A percentile compares a stretch with the other conserved stretches of the same genome.
These are phyloP conservation scores for Sylvia atricapilla DNA, from an alignment of 2,113 vertebrate genomes.

Conservation along the genomic window DNA sequence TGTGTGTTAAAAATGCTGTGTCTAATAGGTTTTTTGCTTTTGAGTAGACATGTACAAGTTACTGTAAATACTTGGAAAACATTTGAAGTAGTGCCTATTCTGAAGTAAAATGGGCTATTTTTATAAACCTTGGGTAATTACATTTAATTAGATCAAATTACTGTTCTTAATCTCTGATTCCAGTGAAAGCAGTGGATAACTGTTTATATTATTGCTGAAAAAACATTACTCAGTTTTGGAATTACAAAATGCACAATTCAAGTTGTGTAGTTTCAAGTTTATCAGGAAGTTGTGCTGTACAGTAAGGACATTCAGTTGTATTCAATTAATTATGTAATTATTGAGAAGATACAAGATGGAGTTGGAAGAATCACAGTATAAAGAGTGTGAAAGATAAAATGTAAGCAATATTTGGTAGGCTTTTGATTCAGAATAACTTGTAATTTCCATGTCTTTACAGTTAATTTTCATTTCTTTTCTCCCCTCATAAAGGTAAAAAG, in stretches of 20 bases:
- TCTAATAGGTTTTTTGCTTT: neutral
- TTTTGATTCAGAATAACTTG: neutral
- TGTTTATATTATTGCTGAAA: neutral
- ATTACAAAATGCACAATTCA: neutral
- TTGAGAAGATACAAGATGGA: neutral
- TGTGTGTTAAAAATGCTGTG: neutral
- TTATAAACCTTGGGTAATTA: neutral
- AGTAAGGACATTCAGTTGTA: neutral
- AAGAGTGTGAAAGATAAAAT: neutral
- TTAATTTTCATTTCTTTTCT: constrained; percentile 12
- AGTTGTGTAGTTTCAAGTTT: neutral
- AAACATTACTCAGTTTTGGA: neutral
- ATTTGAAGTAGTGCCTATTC: neutral
- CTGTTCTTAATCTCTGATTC: neutral
- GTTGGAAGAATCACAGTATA: neutral
- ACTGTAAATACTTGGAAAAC: neutral
- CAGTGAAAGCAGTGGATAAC: neutral
- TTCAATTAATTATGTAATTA: neutral
- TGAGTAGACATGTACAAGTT: neutral
- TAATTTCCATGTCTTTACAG: neutral
- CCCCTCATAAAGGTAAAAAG: constrained; percentile 87
- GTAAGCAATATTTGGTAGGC: neutral
- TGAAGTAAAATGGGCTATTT: neutral
- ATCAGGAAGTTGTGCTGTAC: neutral
- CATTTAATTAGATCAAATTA: neutral